Evolutionary conservation across 2,888 invertebrate genomes (phyloP), one percentile per base, ranked within the genome.

Genomic region (Amblyjoppa proteus): DNA sequence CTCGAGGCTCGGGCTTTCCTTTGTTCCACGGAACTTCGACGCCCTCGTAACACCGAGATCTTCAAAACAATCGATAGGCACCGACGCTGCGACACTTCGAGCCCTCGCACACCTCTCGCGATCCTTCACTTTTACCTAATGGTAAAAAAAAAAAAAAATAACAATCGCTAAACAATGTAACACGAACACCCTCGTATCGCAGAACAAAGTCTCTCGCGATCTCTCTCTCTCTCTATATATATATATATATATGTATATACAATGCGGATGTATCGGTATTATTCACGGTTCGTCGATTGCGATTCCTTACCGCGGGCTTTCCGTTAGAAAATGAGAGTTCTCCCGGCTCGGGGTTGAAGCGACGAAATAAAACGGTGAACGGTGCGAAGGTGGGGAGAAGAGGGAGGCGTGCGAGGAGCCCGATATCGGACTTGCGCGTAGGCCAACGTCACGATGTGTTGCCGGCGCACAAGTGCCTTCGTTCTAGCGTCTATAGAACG

Each of bases 381-480:
- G 31, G 20, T 20, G 20, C 20, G 20, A 20, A 20, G 20, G 20
- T 20, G 20, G 20, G 34, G 11, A 13, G 31, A 31, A 25, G 53
- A n/a, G 20, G n/a, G n/a, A 2, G 28, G 34, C 13, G 61, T 34
- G 61, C 49, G 45, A 61, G 45, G 70, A 56, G 3, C 53, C 53
- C 20, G 66, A 73, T 68, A 41, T 34, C 53, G 76, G 66, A 53
- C 66, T 68, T 77, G 76, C 76, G 76, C 76, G 76, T 66, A 77
- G 25, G 66, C 68, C 38, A 77, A 68, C 76, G 76, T 77, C 76
- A 77, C 76, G 76, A 68, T 53, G 66, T 68, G 66, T 68, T 68
- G 53, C 68, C 76, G 76, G 76, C 76, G 76, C 76, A 77, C 68
- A 77, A 77, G 76, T 77, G 76, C 76, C 76, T 68, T 77, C 76